Evolutionary conservation across 2,797 vertebrate genomes (phyloP).

Genomic region (Sebastes dallii): DNA sequence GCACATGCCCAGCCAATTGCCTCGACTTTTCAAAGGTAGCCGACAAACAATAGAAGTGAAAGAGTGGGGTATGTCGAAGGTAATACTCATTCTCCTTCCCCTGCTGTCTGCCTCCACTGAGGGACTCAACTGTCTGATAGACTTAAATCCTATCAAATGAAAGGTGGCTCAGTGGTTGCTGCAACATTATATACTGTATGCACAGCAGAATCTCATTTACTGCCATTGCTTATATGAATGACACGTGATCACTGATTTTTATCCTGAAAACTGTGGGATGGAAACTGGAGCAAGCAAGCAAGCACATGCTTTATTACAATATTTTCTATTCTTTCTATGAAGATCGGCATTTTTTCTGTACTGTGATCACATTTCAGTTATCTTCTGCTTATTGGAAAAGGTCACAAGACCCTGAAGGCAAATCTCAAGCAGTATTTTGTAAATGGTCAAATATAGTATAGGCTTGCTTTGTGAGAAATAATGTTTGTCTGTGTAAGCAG

Average conservation of each 20-base stretch:
- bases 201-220: background rate
- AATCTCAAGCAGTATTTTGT: slow-evolving; percentile 18
- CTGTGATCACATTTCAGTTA: background rate
- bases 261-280: background rate
- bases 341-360: background rate
- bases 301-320: background rate
- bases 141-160: background rate
- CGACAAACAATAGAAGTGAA: background rate
- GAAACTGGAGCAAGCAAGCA: background rate
- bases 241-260: background rate
- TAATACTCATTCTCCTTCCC: background rate
- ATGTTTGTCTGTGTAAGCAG: background rate
- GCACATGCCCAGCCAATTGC: slow-evolving; percentile 2
- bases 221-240: background rate
- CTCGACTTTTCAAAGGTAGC: background rate
- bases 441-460: background rate
- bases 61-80: background rate
- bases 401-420: background rate
- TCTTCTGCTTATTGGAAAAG: background rate
- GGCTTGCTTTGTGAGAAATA: background rate
- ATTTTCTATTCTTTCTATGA: background rate
- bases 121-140: background rate
- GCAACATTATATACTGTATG: background rate
- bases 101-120: background rate
- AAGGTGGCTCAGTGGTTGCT: background rate